Evolutionary conservation across 2,113 vertebrate species (phyloP).

Genomic region (Alectura lathami): DNA sequence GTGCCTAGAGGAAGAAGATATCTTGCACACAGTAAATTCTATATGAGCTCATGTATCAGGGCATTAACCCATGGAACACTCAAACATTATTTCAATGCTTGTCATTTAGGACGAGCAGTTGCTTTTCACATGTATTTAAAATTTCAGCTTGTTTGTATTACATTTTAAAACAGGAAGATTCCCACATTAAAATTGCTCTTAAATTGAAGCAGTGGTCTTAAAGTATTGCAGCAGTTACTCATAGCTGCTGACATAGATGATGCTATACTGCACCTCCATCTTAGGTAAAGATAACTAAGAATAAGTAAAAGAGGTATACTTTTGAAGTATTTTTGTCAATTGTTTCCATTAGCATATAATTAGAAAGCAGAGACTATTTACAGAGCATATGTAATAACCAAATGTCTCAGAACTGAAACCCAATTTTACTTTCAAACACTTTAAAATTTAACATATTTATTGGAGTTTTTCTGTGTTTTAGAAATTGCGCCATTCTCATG

Average conservation of each 20-base stretch:
- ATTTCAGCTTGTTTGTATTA: background rate
- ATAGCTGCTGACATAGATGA: background rate
- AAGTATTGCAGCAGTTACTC: background rate
- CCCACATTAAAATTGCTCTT: background rate
- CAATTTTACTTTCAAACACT: background rate
- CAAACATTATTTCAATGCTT: constrained; percentile 27
- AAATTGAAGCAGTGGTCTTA: background rate
- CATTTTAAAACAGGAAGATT: background rate
- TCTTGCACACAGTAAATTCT: background rate
- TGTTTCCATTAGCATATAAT: background rate
- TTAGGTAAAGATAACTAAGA: background rate
- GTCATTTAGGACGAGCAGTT: constrained; percentile 10
- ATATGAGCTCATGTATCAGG: constrained; percentile 1
- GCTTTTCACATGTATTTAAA: background rate
- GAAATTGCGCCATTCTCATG: background rate
- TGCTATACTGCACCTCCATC: background rate
- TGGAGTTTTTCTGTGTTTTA: background rate
- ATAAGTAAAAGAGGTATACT: background rate
- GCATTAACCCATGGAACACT: constrained; percentile 40
- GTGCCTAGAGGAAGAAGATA: background rate
- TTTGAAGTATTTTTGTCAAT: background rate
- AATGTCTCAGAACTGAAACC: background rate
- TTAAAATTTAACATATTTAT: background rate
- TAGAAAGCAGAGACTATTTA: background rate
- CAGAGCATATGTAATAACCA: background rate